Percentiles rank a stretch among this genome's conserved stretches.
phyloP scores from a whole-genome alignment of 2,888 invertebrate genomes.

The Rhamnusium bicolor region DNA sequence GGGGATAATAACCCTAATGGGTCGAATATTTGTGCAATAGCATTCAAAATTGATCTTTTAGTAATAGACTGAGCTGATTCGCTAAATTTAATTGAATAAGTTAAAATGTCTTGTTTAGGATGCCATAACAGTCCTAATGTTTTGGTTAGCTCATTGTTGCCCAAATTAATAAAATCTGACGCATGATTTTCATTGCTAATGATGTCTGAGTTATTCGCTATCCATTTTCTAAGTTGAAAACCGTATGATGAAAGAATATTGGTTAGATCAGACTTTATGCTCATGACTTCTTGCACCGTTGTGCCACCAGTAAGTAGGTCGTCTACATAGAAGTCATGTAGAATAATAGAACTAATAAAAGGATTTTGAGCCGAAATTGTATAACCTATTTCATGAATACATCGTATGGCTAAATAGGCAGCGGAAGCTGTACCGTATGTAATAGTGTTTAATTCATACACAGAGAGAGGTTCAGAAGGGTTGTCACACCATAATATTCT shows the following conservation, averaged over 20 bases:
- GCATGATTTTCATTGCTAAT: not conserved
- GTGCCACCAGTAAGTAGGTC: not conserved
- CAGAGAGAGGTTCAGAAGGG: not conserved
- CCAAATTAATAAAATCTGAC: not conserved
- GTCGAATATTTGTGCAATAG: not conserved
- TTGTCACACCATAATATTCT: not conserved
- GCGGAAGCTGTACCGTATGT: not conserved
- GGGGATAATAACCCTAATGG: constrained; percentile 4
- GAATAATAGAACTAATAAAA: constrained; percentile 1
- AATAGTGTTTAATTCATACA: not conserved
- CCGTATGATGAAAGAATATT: not conserved
- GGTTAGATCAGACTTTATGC: constrained; percentile 3
- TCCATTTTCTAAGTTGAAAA: not conserved
- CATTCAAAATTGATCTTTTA: constrained; percentile 4
- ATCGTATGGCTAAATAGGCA: not conserved
- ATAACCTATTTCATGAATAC: not conserved
- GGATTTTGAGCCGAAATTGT: not conserved
- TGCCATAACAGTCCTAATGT: constrained; percentile 8
- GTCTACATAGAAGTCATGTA: constrained; percentile 11
- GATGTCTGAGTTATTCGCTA: not conserved
- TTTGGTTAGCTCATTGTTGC: not conserved
- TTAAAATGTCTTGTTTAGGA: constrained; percentile 11
- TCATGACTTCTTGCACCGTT: not conserved
- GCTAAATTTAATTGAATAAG: not conserved
- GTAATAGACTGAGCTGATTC: not conserved